These are phyloP conservation scores for Actinostola sp. DNA, from an alignment of 92 coral and sea anemone species.

Conservation along the genomic window DNA sequence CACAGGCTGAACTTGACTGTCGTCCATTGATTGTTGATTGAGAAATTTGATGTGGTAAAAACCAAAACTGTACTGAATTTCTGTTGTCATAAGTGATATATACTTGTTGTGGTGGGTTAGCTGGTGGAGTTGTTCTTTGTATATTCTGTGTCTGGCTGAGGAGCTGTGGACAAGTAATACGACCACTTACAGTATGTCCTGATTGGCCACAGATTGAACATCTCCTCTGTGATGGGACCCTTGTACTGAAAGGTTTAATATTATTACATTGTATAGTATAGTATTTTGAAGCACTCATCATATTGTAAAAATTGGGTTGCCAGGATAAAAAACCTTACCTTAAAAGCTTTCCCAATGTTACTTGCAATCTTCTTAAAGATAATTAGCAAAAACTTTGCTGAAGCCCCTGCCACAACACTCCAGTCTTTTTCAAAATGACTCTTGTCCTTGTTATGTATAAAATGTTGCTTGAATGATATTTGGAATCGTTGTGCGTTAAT, in stretches of 20 bases:
- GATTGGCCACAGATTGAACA: too few species aligned
- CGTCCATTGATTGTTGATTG: slow-evolving; percentile 49
- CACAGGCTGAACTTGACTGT: slow-evolving; percentile 34
- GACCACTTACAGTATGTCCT: too few species aligned
- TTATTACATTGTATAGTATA: neutral
- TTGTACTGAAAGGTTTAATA: too few species aligned
- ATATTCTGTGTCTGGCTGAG: too few species aligned
- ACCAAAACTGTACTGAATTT: neutral
- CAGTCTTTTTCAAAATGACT: neutral
- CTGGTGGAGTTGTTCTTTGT: neutral
- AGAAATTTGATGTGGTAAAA: slow-evolving; percentile 18
- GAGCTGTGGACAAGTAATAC: too few species aligned
- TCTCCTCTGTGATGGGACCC: too few species aligned
- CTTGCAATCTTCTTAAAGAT: slow-evolving; percentile 5
- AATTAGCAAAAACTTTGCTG: neutral
- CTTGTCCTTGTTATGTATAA: neutral
- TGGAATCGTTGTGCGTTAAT: slow-evolving; percentile 6
- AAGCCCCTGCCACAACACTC: neutral
- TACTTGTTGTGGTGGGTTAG: neutral
- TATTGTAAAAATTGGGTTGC: neutral
- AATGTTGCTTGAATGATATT: neutral
- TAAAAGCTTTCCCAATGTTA: slow-evolving; percentile 8
- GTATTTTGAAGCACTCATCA: neutral
- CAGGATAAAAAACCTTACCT: neutral
- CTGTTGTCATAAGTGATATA: neutral